Base-by-base conservation (phyloP, 2,113 vertebrate genomes). In the Equus quagga region DNA sequence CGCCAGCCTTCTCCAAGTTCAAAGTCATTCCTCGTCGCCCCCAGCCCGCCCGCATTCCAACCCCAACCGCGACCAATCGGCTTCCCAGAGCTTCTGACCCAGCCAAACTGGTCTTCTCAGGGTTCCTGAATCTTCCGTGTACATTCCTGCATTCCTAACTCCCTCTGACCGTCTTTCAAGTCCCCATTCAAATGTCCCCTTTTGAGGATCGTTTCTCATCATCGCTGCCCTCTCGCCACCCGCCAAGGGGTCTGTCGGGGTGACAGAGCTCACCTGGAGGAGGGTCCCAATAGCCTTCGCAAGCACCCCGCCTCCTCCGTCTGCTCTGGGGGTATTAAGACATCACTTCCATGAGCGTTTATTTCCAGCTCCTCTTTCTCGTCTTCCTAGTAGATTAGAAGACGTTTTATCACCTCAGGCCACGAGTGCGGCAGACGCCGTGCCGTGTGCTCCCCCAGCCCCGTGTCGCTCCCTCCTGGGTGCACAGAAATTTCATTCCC, bases 221-320 rank as follows among this genome's bases (percentile, higher is more conserved):
- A 19, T 24, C 70, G 62, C 49, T 1, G 14, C 51, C 51, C 78
- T n/a, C 36, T 60, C 58, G 19, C 9, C 11, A 24, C 23, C 46
- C 15, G 14, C 76, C 21, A n/a, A 7, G 6, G 2, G 49, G 26
- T 24, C 51, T 21, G 23, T 62, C 28, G 75, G 8, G 26, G 26
- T 15, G 28, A 46, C 4, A 18, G 11, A 44, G 15, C 4, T 26
- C 49, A 3, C 41, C 17, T 13, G 10, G 15, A 81, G 54, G 60
- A 23, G n/a, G 7, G 19, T 1, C 72, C 5, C 19, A 46, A 54
- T 15, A 26, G 56, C 6, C 3, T 12, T 23, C 11, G 23, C 65
- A 44, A 64, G 15, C 5, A 56, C 0, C 0, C 11, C 13, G 33
- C 31, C 5, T 8, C 36, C 33, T 41, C 64, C 13, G 0, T 3